These are phyloP conservation scores for Drosophila suzukii DNA, from an alignment of 1,140 invertebrate species.

Conservation along the genomic window DNA sequence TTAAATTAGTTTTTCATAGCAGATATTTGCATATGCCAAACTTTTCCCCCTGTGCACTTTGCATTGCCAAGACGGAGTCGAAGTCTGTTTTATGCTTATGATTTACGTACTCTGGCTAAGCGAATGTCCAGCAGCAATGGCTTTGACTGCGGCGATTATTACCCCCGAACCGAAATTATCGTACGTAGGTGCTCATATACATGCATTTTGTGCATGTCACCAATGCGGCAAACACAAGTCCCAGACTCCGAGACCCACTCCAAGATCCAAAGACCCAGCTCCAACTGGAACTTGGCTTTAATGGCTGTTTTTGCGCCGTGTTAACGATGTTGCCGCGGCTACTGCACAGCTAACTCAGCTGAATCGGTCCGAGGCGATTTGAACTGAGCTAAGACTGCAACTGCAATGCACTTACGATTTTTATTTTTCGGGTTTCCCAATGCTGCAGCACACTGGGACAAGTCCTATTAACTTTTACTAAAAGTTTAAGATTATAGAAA, in stretches of 20 bases:
- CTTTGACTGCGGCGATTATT: conserved; percentile 66
- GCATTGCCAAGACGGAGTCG: conserved; percentile 26
- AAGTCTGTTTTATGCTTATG: conserved; percentile 69
- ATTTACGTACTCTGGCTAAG: conserved; percentile 69
- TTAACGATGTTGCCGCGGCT: conserved; percentile 77
- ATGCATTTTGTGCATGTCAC: conserved; percentile 82
- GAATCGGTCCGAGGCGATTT: conserved; percentile 29
- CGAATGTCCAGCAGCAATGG: conserved; percentile 47
- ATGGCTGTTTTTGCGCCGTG: conserved; percentile 76
- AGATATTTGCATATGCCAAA: not conserved
- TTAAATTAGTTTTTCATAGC: not conserved
- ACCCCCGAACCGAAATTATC: conserved; percentile 69
- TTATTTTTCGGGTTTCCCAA: conserved; percentile 22
- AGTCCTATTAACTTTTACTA: not conserved
- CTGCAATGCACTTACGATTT: conserved; percentile 64
- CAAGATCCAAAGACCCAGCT: conserved; percentile 17
- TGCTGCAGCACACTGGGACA: conserved; percentile 30
- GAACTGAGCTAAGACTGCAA: conserved; percentile 44
- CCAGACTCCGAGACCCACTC: conserved; percentile 32
- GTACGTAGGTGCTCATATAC: conserved; percentile 79
- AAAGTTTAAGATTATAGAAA: not conserved
- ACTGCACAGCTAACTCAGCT: conserved; percentile 45
- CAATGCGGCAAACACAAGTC: conserved; percentile 52
- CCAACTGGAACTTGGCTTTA: conserved; percentile 60
- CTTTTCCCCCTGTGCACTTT: conserved; percentile 3